phyloP scores from a whole-genome alignment of 2,888 invertebrate species.

The Physocephala rufipes region DNA sequence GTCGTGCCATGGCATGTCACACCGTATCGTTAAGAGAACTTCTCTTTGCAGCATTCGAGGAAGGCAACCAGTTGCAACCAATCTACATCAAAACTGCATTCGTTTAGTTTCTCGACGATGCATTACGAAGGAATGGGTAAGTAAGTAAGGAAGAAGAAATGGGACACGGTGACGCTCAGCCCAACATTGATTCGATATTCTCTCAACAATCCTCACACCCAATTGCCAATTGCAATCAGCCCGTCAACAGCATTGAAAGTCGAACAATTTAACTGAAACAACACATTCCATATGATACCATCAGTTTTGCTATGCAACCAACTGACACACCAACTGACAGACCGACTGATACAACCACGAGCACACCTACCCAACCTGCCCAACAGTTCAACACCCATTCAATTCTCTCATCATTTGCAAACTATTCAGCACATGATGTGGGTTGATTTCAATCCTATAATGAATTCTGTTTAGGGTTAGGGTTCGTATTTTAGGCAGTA shows the following conservation, averaged over 20 bases:
- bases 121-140: background rate
- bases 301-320: no score
- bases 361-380: no score
- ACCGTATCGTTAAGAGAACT: no score
- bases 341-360: no score
- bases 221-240: no score
- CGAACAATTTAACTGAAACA: no score
- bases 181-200: background rate
- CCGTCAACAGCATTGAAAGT: no score
- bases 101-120: background rate
- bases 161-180: background rate
- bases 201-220: background rate
- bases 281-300: no score
- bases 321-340: no score
- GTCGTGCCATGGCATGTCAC: no score
- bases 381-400: background rate
- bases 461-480: slow-evolving; percentile 2
- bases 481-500: slow-evolving; percentile 16
- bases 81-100: slow-evolving; percentile 28
- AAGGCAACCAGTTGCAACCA: slow-evolving; percentile 6
- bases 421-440: background rate
- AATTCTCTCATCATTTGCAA: no score
- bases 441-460: background rate
- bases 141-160: background rate
- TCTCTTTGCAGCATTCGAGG: background rate